Evolutionary conservation across 2,888 invertebrate genomes (phyloP).

Genomic region (Salticus scenicus): DNA sequence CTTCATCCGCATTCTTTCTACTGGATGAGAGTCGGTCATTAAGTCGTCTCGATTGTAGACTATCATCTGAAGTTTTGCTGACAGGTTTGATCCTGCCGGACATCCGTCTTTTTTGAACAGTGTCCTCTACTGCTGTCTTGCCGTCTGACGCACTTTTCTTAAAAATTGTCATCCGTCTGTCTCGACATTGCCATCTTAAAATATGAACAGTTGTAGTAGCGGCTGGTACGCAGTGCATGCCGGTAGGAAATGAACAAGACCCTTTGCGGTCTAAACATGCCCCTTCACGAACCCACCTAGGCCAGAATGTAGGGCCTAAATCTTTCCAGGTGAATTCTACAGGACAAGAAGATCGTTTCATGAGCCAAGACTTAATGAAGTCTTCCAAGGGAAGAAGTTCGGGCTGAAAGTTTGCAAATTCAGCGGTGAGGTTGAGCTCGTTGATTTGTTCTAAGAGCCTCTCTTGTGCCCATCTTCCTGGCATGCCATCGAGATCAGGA

Average conservation of each 20-base stretch:
- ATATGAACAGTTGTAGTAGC: conserved; percentile 73
- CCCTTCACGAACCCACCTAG: conserved; percentile 75
- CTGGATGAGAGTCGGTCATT: too few species aligned
- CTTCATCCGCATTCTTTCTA: background rate
- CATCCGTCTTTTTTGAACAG: background rate
- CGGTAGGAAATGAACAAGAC: conserved; percentile 75
- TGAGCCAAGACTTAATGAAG: conserved; percentile 73
- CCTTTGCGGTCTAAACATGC: conserved; percentile 72
- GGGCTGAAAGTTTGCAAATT: conserved; percentile 24
- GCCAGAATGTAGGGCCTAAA: conserved; percentile 75
- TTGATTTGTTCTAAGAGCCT: conserved; percentile 19
- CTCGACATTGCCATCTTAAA: conserved; percentile 74
- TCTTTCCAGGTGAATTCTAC: conserved; percentile 74
- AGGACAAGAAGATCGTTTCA: conserved; percentile 66
- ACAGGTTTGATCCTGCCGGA: background rate
- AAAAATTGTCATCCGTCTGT: background rate
- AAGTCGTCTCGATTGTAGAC: background rate
- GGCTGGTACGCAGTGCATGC: conserved; percentile 75
- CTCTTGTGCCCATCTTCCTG: conserved; percentile 17
- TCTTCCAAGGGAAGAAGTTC: conserved; percentile 12
- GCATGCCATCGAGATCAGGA: background rate
- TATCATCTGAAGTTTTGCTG: background rate
- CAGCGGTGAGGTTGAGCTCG: conserved; percentile 52
- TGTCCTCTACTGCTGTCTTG: too few species aligned
- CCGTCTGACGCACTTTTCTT: background rate